Evolutionary conservation across 2,888 invertebrate species (phyloP).

Genomic region (Cyaniris semiargus): DNA sequence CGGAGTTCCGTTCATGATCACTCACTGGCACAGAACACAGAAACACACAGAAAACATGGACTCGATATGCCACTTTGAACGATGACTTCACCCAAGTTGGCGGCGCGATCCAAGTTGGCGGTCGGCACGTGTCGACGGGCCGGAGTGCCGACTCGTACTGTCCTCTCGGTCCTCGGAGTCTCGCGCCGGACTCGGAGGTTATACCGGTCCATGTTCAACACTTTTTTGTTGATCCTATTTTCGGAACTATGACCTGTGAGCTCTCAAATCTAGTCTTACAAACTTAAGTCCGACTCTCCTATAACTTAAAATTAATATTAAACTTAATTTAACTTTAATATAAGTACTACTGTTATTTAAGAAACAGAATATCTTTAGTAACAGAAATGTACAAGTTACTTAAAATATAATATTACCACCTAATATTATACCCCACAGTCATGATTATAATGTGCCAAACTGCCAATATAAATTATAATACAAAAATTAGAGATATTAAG

Average conservation of each 20-base stretch:
- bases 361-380: too few species aligned
- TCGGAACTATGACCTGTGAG: neutral
- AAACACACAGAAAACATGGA: constrained; percentile 50
- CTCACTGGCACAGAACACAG: constrained; percentile 71
- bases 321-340: neutral
- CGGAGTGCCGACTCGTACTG: constrained; percentile 44
- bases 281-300: neutral
- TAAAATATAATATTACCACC: too few species aligned
- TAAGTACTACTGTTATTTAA: too few species aligned
- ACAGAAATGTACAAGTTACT: neutral
- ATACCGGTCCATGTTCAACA: constrained; percentile 46
- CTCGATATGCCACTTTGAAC: constrained; percentile 58
- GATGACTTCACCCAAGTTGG: constrained; percentile 76
- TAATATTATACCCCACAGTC: too few species aligned
- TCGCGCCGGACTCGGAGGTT: constrained; percentile 64
- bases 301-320: too few species aligned
- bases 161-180: constrained; percentile 36
- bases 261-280: neutral
- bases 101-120: constrained; percentile 61
- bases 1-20: constrained; percentile 75
- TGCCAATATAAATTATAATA: too few species aligned
- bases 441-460: too few species aligned
- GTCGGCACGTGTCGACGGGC: constrained; percentile 54
- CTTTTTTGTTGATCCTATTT: constrained; percentile 26
- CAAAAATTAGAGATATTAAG: too few species aligned